A percentile compares a stretch with the other conserved stretches of the same genome.
Evolutionary conservation across 1,140 invertebrate genomes (phyloP).

Genomic region (Lepidotrigona ventralis): DNA sequence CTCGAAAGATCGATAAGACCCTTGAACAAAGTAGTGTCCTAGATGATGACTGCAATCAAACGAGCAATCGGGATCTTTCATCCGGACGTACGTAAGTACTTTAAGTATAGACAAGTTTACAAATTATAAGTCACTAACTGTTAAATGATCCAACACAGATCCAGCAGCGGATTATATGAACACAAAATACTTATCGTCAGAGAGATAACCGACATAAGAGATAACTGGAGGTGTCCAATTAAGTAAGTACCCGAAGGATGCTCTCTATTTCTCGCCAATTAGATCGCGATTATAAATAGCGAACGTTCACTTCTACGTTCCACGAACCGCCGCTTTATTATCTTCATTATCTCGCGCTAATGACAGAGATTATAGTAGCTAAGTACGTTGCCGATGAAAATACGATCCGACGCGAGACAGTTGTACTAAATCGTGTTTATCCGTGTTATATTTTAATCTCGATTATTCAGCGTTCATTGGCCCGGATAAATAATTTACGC

Average conservation of each 20-base stretch:
- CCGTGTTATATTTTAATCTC: neutral
- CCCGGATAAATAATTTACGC: neutral
- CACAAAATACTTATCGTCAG: neutral
- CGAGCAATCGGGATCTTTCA: neutral
- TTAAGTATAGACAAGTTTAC: neutral
- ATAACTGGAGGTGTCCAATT: neutral
- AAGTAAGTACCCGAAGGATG: neutral
- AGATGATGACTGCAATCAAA: neutral
- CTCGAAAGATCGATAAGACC: neutral
- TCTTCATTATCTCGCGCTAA: neutral
- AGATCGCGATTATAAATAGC: neutral
- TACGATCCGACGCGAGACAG: neutral
- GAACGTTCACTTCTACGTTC: neutral
- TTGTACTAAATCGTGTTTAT: slow-evolving; percentile 4
- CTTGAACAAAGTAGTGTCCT: no score
- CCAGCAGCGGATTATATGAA: neutral
- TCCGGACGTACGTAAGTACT: neutral
- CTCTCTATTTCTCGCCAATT: neutral
- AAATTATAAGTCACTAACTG: neutral
- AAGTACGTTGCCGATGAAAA: neutral
- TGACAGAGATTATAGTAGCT: neutral
- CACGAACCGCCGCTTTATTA: neutral
- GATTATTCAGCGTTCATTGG: neutral
- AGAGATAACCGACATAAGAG: neutral
- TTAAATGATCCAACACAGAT: no score